These are phyloP conservation scores for Sigmodon hispidus DNA, from an alignment of 2,113 vertebrate species.

Conservation along the genomic window DNA sequence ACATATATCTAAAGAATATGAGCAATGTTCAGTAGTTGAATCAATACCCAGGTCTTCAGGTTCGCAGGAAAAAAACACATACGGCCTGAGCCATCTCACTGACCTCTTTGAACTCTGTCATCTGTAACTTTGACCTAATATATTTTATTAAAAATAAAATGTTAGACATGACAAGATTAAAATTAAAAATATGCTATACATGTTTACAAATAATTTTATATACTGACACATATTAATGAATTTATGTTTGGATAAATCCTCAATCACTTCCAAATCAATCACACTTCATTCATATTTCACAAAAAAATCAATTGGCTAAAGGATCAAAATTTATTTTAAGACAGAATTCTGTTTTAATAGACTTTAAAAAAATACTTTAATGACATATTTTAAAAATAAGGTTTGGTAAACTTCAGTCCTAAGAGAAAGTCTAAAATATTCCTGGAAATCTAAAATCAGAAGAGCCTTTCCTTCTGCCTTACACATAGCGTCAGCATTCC, in stretches of 20 bases:
- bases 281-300: slow-evolving; percentile 16
- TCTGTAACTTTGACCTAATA: background rate
- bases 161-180: background rate
- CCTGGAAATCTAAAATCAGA: background rate
- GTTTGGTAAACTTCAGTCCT: background rate
- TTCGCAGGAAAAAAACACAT: too few species aligned
- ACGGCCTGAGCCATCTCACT: background rate
- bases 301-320: slow-evolving; percentile 16
- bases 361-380: background rate
- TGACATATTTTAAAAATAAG: slow-evolving; percentile 6
- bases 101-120: background rate
- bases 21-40: background rate
- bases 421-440: background rate
- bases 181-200: background rate
- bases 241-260: slow-evolving; percentile 1
- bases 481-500: background rate
- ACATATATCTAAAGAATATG: background rate
- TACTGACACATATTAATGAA: background rate
- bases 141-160: slow-evolving; percentile 40
- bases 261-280: background rate
- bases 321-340: slow-evolving; percentile 1
- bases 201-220: slow-evolving; percentile 37
- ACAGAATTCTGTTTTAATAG: background rate
- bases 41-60: background rate
- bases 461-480: background rate